Evolutionary conservation across 1,140 invertebrate species (phyloP), one percentile per base, ranked within the genome.

Genomic region (Diprion similis): DNA sequence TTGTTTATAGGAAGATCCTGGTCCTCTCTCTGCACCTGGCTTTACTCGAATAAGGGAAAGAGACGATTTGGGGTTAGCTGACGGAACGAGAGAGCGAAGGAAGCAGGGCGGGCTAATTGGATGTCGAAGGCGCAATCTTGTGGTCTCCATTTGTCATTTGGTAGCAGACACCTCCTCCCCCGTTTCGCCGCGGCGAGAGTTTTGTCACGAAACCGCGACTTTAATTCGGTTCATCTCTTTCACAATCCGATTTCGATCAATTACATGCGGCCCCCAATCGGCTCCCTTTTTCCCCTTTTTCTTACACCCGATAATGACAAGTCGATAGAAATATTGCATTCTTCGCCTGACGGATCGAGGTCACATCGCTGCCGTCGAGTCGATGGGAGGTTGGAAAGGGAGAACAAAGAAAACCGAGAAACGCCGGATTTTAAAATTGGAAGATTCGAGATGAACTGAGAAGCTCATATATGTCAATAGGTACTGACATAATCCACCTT

Each of bases 91-190:
- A n/a, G 71, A 45, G 48, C 68, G 73, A 75, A 78, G 78, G 77
- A 75, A 77, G 13, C 69, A 76, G 73, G 79, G 76, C 75, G 78
- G 78, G 81, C 83, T 87, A 87, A 87, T 85, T 87, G 84, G 83
- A 86, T 84, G 84, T 86, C 81, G 81, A 79, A 82, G 79, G 79
- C 79, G 81, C 81, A 85, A 85, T 85, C 83, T 85, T 82, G 84
- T 71, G 84, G 83, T 85, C 78, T 84, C 80, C 83, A 86, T 87
- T 87, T 86, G 84, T 85, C 85, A 86, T 86, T 87, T 78, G 79
- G 78, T 76, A 59, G 11, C 51, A 17, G 9, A 17, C 51, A 59
- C 9, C 51, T 59, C n/a, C 9, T 17, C 51, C 51, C 51, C 51
- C 51, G 0, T 15, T 0, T 4, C 51, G 51, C 24, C 24, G 51